A percentile compares a stretch with the other conserved stretches of the same genome.
phyloP scores from a whole-genome alignment of 2,888 invertebrate genomes.

The Gibbula magus region DNA sequence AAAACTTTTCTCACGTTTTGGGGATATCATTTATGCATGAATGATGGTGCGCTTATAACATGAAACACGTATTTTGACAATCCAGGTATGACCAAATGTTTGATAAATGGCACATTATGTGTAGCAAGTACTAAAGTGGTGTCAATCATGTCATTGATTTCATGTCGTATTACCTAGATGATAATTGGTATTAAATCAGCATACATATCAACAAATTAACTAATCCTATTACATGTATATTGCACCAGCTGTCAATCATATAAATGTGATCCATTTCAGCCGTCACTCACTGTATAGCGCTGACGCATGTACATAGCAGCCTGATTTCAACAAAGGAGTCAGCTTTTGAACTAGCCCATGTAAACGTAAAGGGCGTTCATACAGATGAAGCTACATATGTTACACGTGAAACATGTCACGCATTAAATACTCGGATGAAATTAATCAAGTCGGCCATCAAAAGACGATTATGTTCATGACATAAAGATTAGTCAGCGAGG shows the following conservation, averaged over 20 bases:
- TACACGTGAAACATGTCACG: not conserved
- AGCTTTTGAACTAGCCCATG: constrained; percentile 2
- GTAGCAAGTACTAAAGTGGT: too few relatives aligned
- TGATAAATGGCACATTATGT: too few relatives aligned
- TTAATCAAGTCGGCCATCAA: constrained; percentile 9
- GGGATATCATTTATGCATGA: too few relatives aligned
- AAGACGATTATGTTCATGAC: not conserved
- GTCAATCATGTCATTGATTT: too few relatives aligned
- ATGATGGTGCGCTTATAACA: too few relatives aligned
- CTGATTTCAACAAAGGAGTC: not conserved
- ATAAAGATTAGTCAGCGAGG: not conserved
- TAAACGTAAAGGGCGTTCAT: not conserved
- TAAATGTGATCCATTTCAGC: not conserved
- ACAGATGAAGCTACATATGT: not conserved
- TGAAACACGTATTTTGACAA: too few relatives aligned
- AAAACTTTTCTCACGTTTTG: too few relatives aligned
- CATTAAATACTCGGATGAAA: not conserved
- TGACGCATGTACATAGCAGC: not conserved
- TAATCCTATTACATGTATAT: not conserved
- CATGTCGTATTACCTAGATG: too few relatives aligned
- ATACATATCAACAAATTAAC: not conserved
- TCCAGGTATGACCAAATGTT: too few relatives aligned
- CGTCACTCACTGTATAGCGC: too few relatives aligned
- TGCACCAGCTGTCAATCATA: not conserved
- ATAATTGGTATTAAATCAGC: too few relatives aligned